Conservation (phyloP, 2,888 invertebrate species). For the Acleris holmiana region DNA sequence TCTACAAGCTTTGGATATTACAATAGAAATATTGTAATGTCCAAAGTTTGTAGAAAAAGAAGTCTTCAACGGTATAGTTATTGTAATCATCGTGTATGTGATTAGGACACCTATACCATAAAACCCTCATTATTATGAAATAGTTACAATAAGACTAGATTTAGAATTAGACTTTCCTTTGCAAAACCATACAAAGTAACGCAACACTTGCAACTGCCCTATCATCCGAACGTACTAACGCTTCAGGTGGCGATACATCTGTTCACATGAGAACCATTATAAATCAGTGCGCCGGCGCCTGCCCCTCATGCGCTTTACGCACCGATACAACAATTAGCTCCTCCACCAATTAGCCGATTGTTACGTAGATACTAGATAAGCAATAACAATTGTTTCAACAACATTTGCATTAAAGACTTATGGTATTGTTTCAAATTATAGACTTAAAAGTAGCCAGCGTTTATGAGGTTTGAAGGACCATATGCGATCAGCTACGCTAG, state of each 20-base stretch:
- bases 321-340: constrained; percentile 68
- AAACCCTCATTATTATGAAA: too few relatives aligned
- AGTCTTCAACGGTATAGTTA: too few relatives aligned
- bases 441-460: constrained; percentile 8
- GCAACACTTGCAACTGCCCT: constrained; percentile 12
- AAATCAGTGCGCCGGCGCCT: constrained; percentile 73
- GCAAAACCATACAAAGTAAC: too few relatives aligned
- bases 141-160: too few relatives aligned
- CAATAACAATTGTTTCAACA: constrained; percentile 35
- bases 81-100: too few relatives aligned
- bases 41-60: too few relatives aligned
- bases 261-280: constrained; percentile 63
- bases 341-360: constrained; percentile 68
- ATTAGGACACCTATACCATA: too few relatives aligned
- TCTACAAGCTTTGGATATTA: too few relatives aligned
- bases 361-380: constrained; percentile 77
- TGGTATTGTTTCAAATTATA: constrained; percentile 30
- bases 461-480: constrained; percentile 10
- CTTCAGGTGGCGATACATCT: constrained; percentile 71
- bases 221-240: constrained; percentile 50
- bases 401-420: constrained; percentile 25
- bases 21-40: too few relatives aligned
- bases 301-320: constrained; percentile 69
- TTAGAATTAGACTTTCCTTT: too few relatives aligned
- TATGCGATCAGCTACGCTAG: background rate